These are phyloP conservation scores for Prochilodus magdalenae DNA, from an alignment of 2,113 vertebrate species.

Conservation along the genomic window DNA sequence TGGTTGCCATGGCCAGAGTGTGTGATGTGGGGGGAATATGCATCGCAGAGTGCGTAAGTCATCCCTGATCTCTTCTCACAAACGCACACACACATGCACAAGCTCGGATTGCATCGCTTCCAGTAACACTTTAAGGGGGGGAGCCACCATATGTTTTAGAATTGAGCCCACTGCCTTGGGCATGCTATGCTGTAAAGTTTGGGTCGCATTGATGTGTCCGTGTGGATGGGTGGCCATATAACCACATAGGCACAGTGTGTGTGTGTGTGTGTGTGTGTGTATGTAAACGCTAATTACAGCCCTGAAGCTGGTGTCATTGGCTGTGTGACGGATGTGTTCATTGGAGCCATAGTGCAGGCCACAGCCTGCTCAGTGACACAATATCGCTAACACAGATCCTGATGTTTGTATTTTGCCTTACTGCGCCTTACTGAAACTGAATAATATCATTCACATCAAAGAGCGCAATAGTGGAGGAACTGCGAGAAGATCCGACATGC, in stretches of 20 bases:
- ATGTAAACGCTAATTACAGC: conserved; percentile 61
- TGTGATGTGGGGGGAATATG: conserved; percentile 37
- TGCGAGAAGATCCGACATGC: too few species aligned
- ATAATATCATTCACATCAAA: too few species aligned
- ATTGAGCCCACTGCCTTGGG: conserved; percentile 22
- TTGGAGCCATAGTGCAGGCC: conserved; percentile 47
- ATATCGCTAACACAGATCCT: not conserved
- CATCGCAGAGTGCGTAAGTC: conserved; percentile 20
- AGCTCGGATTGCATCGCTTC: conserved; percentile 8
- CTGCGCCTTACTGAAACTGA: not conserved
- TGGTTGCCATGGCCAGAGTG: conserved; percentile 22
- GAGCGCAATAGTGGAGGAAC: too few species aligned
- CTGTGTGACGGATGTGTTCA: conserved; percentile 50
- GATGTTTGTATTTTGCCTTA: not conserved
- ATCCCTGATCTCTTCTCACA: not conserved
- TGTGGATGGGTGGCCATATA: conserved; percentile 7
- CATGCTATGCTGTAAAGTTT: conserved; percentile 16
- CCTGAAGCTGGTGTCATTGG: conserved; percentile 49
- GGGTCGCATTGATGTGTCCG: conserved; percentile 40
- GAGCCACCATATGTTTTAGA: conserved; percentile 36
- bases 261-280: conserved; percentile 15
- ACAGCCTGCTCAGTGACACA: not conserved
- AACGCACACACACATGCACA: not conserved
- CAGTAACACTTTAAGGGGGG: conserved; percentile 41
- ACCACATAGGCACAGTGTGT: conserved; percentile 19